phyloP scores from a whole-genome alignment of 2,797 vertebrate genomes.

The Hemibagrus guttatus region DNA sequence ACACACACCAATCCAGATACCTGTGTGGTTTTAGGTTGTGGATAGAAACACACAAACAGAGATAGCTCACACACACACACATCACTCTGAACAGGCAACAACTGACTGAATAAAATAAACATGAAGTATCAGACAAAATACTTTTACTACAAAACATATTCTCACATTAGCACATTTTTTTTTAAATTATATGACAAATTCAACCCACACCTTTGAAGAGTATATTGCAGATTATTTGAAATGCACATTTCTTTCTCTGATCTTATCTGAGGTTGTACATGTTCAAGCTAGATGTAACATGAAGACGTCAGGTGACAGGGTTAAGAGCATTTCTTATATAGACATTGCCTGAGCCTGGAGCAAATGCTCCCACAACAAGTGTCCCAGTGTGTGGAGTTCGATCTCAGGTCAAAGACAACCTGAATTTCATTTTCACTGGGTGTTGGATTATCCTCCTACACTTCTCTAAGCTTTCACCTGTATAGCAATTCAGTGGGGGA shows the following conservation, averaged over 20 bases:
- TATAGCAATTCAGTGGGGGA: background rate
- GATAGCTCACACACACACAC: background rate
- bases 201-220: background rate
- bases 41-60: background rate
- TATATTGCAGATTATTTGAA: background rate
- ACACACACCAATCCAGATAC: background rate
- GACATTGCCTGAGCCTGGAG: conserved; percentile 1
- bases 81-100: background rate
- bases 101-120: background rate
- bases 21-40: background rate
- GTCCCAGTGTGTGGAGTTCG: conserved; percentile 55
- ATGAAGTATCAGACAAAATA: background rate
- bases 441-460: background rate
- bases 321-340: background rate
- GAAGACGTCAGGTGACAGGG: background rate
- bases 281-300: conserved; percentile 4
- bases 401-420: background rate
- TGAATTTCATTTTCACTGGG: conserved; percentile 21
- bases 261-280: background rate
- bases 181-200: background rate
- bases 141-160: background rate
- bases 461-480: background rate
- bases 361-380: conserved; percentile 10
- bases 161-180: background rate
- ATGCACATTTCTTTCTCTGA: background rate